Evolutionary conservation across 1,140 invertebrate genomes (phyloP).

Genomic region (Amyelois transitella): DNA sequence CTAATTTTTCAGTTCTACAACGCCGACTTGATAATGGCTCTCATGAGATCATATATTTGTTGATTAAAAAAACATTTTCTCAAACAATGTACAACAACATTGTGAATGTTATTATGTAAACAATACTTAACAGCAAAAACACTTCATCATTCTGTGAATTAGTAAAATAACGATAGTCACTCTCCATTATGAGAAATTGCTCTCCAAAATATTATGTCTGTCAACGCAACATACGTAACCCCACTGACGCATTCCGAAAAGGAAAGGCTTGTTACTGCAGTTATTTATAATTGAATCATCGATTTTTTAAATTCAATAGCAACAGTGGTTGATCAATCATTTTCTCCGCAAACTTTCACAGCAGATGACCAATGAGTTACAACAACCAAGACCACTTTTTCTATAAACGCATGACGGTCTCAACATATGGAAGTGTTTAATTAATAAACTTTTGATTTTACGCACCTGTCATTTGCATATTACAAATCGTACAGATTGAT

Average conservation of each 20-base stretch:
- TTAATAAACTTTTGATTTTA: conserved; percentile 1
- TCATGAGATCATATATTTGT: too few species aligned
- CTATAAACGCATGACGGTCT: conserved; percentile 11
- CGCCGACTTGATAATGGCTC: too few species aligned
- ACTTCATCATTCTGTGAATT: neutral
- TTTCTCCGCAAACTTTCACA: conserved; percentile 37
- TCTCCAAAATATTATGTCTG: neutral
- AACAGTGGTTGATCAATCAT: conserved; percentile 36
- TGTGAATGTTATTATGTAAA: neutral
- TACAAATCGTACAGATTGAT: neutral
- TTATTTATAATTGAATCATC: conserved; percentile 4
- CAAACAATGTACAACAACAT: neutral
- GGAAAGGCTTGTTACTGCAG: neutral
- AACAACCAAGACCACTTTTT: conserved; percentile 25
- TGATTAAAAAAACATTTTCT: too few species aligned
- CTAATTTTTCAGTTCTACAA: too few species aligned
- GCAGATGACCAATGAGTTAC: conserved; percentile 24
- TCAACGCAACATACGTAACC: neutral
- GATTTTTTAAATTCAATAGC: conserved; percentile 18
- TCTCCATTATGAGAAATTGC: neutral
- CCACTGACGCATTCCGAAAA: neutral
- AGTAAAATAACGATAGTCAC: neutral
- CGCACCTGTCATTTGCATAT: neutral
- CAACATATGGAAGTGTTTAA: conserved; percentile 9
- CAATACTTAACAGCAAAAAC: neutral